Evolutionary conservation across 2,797 vertebrate species (phyloP), one percentile per base, ranked within the genome.

Genomic region (Calcarius lapponicus): DNA sequence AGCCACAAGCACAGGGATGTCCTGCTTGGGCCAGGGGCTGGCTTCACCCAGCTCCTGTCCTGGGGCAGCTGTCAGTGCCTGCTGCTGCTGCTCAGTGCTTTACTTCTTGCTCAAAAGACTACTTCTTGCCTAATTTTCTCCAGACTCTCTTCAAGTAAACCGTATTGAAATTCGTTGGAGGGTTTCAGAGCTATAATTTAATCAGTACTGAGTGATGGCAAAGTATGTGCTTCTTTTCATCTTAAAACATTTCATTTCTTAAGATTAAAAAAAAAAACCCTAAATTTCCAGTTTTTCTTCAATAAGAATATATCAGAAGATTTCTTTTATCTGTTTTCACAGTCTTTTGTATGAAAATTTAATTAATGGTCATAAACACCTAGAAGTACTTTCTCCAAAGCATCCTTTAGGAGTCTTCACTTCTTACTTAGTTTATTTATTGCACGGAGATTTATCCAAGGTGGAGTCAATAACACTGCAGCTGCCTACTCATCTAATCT

Each of bases 391-490:
- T 95, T 86, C 58, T 81, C 62, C 26, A 86, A 86, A 95, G 36
- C 51, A 75, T 65, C n/a, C 13, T 79, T 69, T 79, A 81, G 62
- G n/a, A 86, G 76, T 32, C 70, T 50, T 86, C 36, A 56, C 43
- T 84, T 75, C 48, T 84, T 45, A 84, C 9, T 26, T 11, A 60
- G 48, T 53, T 75, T 83, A 71, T 71, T 91, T 86, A 71, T 17
- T 78, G 38, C 61, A 71, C n/a, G 19, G 42, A 69, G 38, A 91
- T 83, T 89, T 85, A 80, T 43, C 76, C 88, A 93, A 88, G 90
- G 86, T 86, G 73, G 82, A 94, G 82, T 62, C 86, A 94, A 69
- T 93, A 94, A 80, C 90, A 88, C 69, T 88, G 88, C 85, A 80
- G 87, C 80, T 87, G 76, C 32, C 83, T 57, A 69, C 70, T 84